These are phyloP conservation scores for Numenius phaeopus DNA, from an alignment of 2,797 vertebrate species.

Conservation along the genomic window DNA sequence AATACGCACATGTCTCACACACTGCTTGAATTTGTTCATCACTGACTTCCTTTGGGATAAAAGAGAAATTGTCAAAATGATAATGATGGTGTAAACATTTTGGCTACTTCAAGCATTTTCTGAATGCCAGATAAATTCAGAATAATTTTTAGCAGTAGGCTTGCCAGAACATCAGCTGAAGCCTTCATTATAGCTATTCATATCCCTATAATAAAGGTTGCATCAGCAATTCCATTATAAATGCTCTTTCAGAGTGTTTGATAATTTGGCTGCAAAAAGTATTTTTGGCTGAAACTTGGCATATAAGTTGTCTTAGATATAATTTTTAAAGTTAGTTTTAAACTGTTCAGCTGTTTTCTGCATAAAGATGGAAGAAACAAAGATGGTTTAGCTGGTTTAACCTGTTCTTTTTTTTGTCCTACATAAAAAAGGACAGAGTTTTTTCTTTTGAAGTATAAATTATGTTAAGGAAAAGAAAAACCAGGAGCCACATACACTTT, in stretches of 20 bases:
- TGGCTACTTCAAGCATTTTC: constrained; percentile 61
- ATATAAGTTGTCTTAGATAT: neutral
- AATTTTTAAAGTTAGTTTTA: constrained; percentile 31
- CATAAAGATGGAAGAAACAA: neutral
- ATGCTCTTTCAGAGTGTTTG: neutral
- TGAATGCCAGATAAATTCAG: constrained; percentile 56
- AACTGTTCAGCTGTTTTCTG: constrained; percentile 33
- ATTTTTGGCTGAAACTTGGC: constrained; percentile 50
- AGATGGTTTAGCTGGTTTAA: neutral
- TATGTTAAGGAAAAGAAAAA: neutral
- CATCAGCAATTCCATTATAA: constrained; percentile 59
- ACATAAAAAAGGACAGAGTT: neutral
- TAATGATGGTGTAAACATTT: constrained; percentile 68
- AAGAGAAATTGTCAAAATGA: constrained; percentile 55
- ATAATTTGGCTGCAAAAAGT: constrained; percentile 29
- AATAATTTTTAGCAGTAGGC: constrained; percentile 47
- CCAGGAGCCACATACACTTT: neutral
- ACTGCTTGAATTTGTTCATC: constrained; percentile 39
- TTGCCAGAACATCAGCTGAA: constrained; percentile 62
- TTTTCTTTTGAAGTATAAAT: neutral
- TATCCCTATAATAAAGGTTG: constrained; percentile 37
- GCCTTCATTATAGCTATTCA: constrained; percentile 72
- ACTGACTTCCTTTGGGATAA: constrained; percentile 48
- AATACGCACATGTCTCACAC: neutral
- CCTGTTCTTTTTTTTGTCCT: neutral